Conservation (phyloP, 2,113 vertebrate genomes). For the Collichthys lucidus region DNA sequence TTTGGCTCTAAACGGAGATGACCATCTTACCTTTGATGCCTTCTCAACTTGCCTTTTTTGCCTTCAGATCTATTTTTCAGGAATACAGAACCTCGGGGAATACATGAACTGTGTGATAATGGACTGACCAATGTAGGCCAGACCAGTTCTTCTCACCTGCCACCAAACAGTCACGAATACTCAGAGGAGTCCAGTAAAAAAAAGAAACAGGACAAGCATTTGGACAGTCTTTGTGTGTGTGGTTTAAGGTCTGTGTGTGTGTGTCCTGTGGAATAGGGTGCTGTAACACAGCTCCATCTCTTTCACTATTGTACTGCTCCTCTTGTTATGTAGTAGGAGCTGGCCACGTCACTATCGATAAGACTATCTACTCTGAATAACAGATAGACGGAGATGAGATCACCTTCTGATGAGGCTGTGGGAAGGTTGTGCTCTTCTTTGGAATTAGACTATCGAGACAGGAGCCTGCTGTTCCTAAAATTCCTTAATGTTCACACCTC, state of each 20-base stretch:
- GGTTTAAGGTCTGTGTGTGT: conserved; percentile 23
- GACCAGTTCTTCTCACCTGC: conserved; percentile 1
- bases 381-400: conserved; percentile 46
- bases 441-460: conserved; percentile 43
- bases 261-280: background rate
- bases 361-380: conserved; percentile 50
- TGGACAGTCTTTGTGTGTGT: conserved; percentile 22
- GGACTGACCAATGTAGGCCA: background rate
- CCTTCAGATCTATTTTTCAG: conserved; percentile 1
- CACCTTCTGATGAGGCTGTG: conserved; percentile 45
- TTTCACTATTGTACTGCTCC: background rate
- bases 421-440: conserved; percentile 52
- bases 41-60: background rate
- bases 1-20: background rate
- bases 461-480: conserved; percentile 52
- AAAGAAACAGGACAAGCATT: conserved; percentile 4
- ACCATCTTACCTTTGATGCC: background rate
- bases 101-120: background rate
- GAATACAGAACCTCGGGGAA: conserved; percentile 21
- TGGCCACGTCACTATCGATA: conserved; percentile 43
- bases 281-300: conserved; percentile 29
- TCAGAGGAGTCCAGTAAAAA: conserved; percentile 18
- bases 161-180: conserved; percentile 15
- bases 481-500: conserved; percentile 44
- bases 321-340: conserved; percentile 22